Evolutionary conservation across 92 coral and sea anemone genomes (phyloP), one percentile per base, ranked within the genome.

Genomic region (Epizoanthus stellaris): DNA sequence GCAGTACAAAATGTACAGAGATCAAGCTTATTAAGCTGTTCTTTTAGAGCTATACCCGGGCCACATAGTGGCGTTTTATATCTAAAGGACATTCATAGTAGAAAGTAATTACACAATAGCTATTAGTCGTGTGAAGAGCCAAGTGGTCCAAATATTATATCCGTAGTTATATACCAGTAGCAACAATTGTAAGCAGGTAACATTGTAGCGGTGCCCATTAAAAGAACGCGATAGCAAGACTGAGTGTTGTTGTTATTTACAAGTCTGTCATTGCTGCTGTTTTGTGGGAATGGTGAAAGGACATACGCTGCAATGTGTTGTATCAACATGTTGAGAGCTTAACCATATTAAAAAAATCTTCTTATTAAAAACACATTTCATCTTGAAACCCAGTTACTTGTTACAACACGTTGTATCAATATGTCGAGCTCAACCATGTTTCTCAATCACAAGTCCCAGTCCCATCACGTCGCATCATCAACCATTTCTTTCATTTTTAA

Each of bases 131-230:
- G 83, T 79, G 58, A 43, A 62, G 42, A 52, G 59, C 25, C 57
- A n/a, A 42, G 83, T 79, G 67, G n/a, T 14, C 59, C 11, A 43
- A 45, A 21, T 79, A 62, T 63, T 77, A 79, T 63, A 79, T n/a
- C 38, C 5, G 82, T 40, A 60, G 82, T 61, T 39, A 38, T 61
- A 60, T 58, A 39, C 53, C 60, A 58, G 12, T 59, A 62, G 19
- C 14, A 45, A 45, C 34, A 79, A 76, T 36, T 76, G 81, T 76
- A 76, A 59, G 15, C 71, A 43, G 70, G 83, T 79, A 36, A 63
- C 43, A 19, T 79, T 79, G 70, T 79, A 79, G 40, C 70, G 83
- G 83, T 79, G 72, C 65, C 61, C 19, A 79, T 42, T 79, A 49
- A 79, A 79, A 40, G 1, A 79, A 75, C 40, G 42, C 61, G 83